Percentiles rank a stretch among this genome's conserved stretches.
Conservation (phyloP, 2,797 vertebrate species). For the Myotis pilosus region DNA sequence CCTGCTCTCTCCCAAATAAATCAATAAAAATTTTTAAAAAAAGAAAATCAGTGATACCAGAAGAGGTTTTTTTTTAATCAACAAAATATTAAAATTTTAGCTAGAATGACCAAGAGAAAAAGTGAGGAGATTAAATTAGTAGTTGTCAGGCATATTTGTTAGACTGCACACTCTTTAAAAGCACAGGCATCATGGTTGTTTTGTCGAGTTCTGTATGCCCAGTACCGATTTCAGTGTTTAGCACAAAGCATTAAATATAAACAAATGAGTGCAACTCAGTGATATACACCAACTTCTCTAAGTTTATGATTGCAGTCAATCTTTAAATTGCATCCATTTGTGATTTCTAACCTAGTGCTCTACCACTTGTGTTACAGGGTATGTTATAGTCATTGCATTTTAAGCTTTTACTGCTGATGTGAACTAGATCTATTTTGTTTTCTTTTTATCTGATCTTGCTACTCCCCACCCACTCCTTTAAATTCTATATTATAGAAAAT, state of each 20-base stretch:
- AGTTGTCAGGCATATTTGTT: not conserved
- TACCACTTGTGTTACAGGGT: not conserved
- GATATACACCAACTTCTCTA: not conserved
- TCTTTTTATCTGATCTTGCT: slow-evolving; percentile 46
- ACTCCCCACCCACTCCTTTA: slow-evolving; percentile 26
- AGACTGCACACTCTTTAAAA: not conserved
- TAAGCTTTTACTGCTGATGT: not conserved
- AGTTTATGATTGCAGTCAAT: not conserved
- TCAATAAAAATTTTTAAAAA: too few species aligned
- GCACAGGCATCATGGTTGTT: not conserved
- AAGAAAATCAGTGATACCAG: not conserved
- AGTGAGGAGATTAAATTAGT: not conserved
- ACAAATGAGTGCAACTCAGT: not conserved
- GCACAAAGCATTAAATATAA: not conserved
- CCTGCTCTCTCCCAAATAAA: too few species aligned
- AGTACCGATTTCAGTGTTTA: not conserved
- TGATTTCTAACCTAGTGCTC: not conserved
- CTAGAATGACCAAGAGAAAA: not conserved
- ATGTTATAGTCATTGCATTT: not conserved
- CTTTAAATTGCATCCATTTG: not conserved
- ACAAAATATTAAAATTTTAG: not conserved
- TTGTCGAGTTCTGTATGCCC: not conserved
- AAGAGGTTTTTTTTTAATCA: not conserved
- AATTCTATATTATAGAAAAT: slow-evolving; percentile 30
- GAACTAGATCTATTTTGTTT: slow-evolving; percentile 8